phyloP scores from a whole-genome alignment of 2,113 vertebrate genomes.

The Meriones unguiculatus region DNA sequence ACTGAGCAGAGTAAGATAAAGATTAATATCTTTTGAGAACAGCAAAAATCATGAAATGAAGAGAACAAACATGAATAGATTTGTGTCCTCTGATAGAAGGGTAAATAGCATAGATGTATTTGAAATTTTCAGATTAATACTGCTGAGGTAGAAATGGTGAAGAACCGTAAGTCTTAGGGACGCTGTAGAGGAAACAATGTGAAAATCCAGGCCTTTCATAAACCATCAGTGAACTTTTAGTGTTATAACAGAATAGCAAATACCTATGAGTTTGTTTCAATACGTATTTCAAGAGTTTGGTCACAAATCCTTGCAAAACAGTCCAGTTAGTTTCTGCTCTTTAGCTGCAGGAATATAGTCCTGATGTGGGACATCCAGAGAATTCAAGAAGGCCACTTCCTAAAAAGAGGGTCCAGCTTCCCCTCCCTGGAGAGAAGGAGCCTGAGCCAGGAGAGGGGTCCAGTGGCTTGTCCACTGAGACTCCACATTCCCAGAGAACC shows the following conservation, averaged over 20 bases:
- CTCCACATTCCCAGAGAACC: background rate
- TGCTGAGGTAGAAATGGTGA: background rate
- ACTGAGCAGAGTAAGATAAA: slow-evolving; percentile 13
- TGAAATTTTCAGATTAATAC: slow-evolving; percentile 2
- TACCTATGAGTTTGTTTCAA: background rate
- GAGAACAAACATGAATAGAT: background rate
- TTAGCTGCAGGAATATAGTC: background rate
- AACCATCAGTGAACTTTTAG: background rate
- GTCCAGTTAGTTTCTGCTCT: background rate
- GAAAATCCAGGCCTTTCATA: background rate
- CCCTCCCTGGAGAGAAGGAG: too few relatives aligned
- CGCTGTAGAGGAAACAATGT: background rate
- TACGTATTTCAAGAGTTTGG: slow-evolving; percentile 28
- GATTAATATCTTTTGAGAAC: background rate
- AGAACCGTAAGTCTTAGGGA: background rate
- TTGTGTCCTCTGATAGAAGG: background rate
- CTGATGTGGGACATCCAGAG: background rate
- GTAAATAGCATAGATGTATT: background rate
- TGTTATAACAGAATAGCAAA: background rate
- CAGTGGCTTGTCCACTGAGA: background rate
- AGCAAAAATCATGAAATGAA: slow-evolving; percentile 32
- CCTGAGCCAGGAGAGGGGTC: too few relatives aligned
- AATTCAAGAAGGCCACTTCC: background rate
- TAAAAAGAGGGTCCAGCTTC: background rate
- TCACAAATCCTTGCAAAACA: background rate